These are phyloP conservation scores for Eulemur rufifrons DNA, from an alignment of 2,113 vertebrate species.

Conservation along the genomic window DNA sequence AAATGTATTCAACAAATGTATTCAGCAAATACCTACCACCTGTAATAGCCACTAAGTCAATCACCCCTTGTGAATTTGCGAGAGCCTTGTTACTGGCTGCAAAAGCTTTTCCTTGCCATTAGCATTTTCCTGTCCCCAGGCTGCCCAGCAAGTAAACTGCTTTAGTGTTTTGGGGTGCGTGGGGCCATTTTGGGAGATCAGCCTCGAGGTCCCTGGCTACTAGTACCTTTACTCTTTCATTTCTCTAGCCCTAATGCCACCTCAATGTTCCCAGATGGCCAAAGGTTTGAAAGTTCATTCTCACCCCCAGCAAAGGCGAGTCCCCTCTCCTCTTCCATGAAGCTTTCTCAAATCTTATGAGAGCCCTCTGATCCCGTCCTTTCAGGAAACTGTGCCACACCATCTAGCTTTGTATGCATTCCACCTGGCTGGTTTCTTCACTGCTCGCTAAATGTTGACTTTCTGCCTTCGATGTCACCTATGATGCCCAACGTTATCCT, in stretches of 20 bases:
- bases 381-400: neutral
- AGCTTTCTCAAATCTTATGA: neutral
- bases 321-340: neutral
- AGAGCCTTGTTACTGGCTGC: neutral
- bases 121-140: neutral
- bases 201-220: neutral
- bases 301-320: neutral
- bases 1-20: neutral
- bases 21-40: neutral
- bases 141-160: neutral
- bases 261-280: neutral
- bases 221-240: neutral
- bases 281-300: neutral
- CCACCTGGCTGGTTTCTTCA: neutral
- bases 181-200: neutral
- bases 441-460: neutral
- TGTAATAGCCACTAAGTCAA: neutral
- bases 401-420: neutral
- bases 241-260: neutral
- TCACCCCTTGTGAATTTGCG: neutral
- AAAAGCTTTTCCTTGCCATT: neutral
- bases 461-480: neutral
- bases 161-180: neutral
- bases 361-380: neutral
- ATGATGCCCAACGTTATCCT: neutral